Percentiles rank a stretch among this genome's conserved stretches.
Evolutionary conservation across 2,113 vertebrate species (phyloP).

Genomic region (Ctenomys sociabilis): DNA sequence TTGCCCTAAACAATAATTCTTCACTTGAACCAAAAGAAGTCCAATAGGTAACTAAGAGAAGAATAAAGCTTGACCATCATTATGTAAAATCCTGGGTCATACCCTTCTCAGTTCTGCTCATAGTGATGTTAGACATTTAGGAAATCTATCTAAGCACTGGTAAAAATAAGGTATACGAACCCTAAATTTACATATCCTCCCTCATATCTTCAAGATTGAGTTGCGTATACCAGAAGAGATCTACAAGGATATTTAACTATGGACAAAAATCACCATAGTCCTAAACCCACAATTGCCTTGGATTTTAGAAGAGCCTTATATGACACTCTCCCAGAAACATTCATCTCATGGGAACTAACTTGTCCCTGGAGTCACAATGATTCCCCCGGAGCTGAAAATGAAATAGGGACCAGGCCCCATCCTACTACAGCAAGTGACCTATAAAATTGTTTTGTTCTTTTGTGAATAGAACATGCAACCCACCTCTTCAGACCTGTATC

Average conservation of each 20-base stretch:
- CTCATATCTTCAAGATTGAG: background rate
- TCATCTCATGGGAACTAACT: background rate
- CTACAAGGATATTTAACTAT: background rate
- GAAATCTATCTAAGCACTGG: background rate
- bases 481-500: background rate
- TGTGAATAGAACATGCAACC: background rate
- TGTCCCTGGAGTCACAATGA: background rate
- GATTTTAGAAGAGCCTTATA: background rate
- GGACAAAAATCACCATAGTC: background rate
- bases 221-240: background rate
- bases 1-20: background rate
- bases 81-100: background rate
- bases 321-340: background rate
- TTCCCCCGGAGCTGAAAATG: background rate
- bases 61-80: background rate
- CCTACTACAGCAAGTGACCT: background rate
- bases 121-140: background rate
- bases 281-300: background rate
- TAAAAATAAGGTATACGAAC: background rate
- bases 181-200: background rate
- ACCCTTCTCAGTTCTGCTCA: background rate
- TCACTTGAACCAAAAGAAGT: background rate
- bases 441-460: background rate
- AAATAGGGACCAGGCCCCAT: background rate
- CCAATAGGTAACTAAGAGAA: background rate